Evolutionary conservation across 2,888 invertebrate genomes (phyloP).

Genomic region (Orthosia incerta): DNA sequence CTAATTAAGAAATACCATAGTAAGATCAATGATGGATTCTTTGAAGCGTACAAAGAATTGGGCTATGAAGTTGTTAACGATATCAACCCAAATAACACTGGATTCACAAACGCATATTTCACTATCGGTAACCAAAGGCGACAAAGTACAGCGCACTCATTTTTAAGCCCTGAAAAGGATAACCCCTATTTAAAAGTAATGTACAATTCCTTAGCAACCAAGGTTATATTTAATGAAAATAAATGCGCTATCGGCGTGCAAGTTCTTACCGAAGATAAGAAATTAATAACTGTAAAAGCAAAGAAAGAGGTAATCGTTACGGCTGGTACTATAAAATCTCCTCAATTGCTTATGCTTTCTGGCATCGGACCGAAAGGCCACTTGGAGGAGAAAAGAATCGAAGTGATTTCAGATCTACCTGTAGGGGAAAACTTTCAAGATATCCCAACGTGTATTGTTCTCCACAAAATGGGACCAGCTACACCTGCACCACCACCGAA

Average conservation of each 20-base stretch:
- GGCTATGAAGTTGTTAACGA: slow-evolving; percentile 79
- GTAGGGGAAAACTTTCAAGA: slow-evolving; percentile 87
- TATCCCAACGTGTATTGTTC: slow-evolving; percentile 74
- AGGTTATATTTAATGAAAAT: slow-evolving; percentile 85
- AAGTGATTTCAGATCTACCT: slow-evolving; percentile 78
- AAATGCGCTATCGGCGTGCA: slow-evolving; percentile 84
- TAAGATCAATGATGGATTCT: slow-evolving; percentile 60
- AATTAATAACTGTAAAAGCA: slow-evolving; percentile 68
- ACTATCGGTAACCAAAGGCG: slow-evolving; percentile 81
- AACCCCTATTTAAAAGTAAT: slow-evolving; percentile 76
- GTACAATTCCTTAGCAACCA: slow-evolving; percentile 85
- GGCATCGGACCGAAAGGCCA: slow-evolving; percentile 85
- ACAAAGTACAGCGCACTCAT: slow-evolving; percentile 87
- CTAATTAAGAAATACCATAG: slow-evolving; percentile 73
- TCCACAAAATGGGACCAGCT: slow-evolving; percentile 63
- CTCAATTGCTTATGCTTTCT: slow-evolving; percentile 86
- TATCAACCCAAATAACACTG: slow-evolving; percentile 79
- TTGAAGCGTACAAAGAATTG: slow-evolving; percentile 80
- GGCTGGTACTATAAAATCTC: slow-evolving; percentile 84
- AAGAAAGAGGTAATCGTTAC: slow-evolving; percentile 86
- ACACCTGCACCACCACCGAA: slow-evolving; percentile 73
- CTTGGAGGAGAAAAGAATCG: slow-evolving; percentile 75
- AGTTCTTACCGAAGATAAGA: slow-evolving; percentile 71
- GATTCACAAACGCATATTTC: slow-evolving; percentile 82
- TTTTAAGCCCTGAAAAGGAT: slow-evolving; percentile 74